These are phyloP conservation scores for Apotomis betuletana DNA, from an alignment of 2,888 invertebrate species.

Conservation along the genomic window DNA sequence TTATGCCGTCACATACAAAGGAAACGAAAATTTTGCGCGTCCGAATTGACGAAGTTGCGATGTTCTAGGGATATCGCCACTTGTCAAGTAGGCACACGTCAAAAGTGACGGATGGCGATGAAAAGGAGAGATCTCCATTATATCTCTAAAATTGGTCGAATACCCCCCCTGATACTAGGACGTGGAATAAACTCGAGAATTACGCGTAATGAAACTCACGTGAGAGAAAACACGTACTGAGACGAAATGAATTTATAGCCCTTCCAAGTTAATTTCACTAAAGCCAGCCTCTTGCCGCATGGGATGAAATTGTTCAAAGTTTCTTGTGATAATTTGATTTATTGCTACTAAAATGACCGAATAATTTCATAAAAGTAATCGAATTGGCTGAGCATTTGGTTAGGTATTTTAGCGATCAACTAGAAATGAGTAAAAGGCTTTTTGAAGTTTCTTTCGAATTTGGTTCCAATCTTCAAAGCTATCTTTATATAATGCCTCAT, in stretches of 20 bases:
- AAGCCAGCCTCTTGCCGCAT: conserved; percentile 26
- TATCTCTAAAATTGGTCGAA: no score
- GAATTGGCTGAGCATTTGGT: not conserved
- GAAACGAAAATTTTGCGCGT: no score
- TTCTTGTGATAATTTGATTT: conserved; percentile 30
- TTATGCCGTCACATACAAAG: no score
- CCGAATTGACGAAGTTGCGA: no score
- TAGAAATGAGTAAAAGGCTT: not conserved
- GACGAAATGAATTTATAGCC: conserved; percentile 27
- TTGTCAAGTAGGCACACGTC: no score
- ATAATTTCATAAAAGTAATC: conserved; percentile 19
- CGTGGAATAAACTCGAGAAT: conserved; percentile 22
- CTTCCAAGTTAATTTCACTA: conserved; percentile 30
- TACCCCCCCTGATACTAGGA: conserved; percentile 27
- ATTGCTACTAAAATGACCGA: conserved; percentile 23
- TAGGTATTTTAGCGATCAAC: conserved; percentile 4
- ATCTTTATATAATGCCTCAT: not conserved
- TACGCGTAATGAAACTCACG: conserved; percentile 4
- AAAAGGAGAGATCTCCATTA: no score
- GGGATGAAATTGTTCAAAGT: conserved; percentile 30
- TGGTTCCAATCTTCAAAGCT: not conserved
- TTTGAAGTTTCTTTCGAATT: no score
- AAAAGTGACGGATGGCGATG: no score
- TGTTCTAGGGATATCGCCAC: no score
- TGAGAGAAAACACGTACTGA: conserved; percentile 22